Percentiles rank a stretch among this genome's conserved stretches.
Conservation (phyloP, 2,113 vertebrate species). For the Scomber japonicus region DNA sequence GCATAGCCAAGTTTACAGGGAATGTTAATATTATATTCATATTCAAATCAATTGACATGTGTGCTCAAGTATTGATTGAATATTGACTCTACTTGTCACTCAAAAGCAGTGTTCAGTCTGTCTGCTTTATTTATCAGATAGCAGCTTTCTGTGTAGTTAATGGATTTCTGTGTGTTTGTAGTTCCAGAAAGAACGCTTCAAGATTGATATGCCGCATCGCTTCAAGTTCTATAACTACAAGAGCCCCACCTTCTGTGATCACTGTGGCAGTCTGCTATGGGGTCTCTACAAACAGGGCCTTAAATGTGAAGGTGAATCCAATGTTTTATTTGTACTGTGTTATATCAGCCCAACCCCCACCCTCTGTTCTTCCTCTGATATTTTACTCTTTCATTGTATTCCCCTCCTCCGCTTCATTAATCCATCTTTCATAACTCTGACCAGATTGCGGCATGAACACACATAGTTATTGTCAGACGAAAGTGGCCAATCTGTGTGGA, state of each 20-base stretch:
- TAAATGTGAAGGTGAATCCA: constrained; percentile 93
- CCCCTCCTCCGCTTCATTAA: neutral
- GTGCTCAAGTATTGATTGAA: neutral
- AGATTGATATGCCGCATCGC: constrained; percentile 98
- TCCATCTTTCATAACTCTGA: constrained; percentile 17
- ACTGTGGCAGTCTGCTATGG: constrained; percentile 98
- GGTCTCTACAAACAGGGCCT: constrained; percentile 95
- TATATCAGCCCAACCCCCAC: neutral
- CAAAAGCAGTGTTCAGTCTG: neutral
- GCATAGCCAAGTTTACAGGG: neutral
- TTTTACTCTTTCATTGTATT: constrained; percentile 5
- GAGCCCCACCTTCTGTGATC: constrained; percentile 99
- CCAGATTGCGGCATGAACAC: constrained; percentile 96
- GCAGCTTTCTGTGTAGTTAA: neutral
- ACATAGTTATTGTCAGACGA: constrained; percentile 92
- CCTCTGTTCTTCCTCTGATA: neutral
- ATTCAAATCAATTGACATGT: neutral
- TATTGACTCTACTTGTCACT: neutral
- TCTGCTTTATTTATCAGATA: neutral
- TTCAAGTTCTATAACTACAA: constrained; percentile 96
- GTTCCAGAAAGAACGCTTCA: constrained; percentile 99
- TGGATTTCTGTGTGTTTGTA: constrained; percentile 68
- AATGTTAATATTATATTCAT: neutral
- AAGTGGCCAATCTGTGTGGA: constrained; percentile 97
- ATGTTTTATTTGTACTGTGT: neutral